Evolutionary conservation across 2,113 vertebrate species (phyloP).

Genomic region (Elgaria multicarinata): DNA sequence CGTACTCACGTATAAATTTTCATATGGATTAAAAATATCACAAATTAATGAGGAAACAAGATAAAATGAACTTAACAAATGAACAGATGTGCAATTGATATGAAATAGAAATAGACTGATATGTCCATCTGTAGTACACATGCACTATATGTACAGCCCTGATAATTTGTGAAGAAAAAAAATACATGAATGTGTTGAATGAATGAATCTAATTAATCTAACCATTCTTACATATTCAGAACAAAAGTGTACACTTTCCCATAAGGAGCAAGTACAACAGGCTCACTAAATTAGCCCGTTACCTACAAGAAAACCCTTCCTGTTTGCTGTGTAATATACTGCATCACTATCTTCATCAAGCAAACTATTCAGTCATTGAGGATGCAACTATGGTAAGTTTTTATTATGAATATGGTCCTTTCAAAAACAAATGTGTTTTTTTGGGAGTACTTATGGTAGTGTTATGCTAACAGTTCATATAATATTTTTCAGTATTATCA

Average conservation of each 20-base stretch:
- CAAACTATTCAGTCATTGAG: slow-evolving; percentile 93
- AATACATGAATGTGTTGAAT: neutral
- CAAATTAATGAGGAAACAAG: too few species aligned
- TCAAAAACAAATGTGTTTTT: neutral
- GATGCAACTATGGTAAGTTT: slow-evolving; percentile 94
- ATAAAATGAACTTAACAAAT: too few species aligned
- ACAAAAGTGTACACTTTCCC: slow-evolving; percentile 96
- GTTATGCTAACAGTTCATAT: neutral
- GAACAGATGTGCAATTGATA: too few species aligned
- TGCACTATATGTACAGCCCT: neutral
- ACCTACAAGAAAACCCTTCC: slow-evolving; percentile 96
- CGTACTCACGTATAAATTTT: too few species aligned
- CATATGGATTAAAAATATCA: too few species aligned
- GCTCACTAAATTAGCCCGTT: slow-evolving; percentile 92
- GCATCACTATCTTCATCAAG: slow-evolving; percentile 96
- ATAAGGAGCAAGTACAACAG: slow-evolving; percentile 97
- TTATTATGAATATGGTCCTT: neutral
- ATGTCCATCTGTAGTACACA: too few species aligned
- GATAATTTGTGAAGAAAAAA: neutral
- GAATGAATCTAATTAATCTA: neutral
- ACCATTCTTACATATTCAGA: slow-evolving; percentile 76
- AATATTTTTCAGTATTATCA: neutral
- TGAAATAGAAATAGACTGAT: too few species aligned
- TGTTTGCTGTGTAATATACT: slow-evolving; percentile 96
- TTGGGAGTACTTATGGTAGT: neutral